Percentiles rank a stretch among this genome's conserved stretches.
Evolutionary conservation across 2,888 invertebrate species (phyloP).

Genomic region (Netelia virgata): DNA sequence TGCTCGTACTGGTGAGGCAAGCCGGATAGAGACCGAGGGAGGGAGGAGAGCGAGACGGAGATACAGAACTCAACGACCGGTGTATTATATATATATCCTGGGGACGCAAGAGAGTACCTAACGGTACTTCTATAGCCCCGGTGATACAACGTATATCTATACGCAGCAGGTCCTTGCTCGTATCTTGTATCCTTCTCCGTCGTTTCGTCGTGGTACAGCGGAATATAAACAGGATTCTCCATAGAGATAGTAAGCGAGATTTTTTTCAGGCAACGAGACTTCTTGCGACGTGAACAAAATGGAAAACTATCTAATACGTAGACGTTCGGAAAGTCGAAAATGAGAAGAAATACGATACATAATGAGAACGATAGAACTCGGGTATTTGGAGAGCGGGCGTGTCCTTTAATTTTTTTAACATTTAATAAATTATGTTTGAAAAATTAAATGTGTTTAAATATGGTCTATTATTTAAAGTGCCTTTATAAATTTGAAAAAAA

Average conservation of each 20-base stretch:
- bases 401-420: no score
- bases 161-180: constrained; percentile 32
- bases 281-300: not conserved
- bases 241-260: not conserved
- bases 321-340: not conserved
- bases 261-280: not conserved
- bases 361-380: no score
- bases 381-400: no score
- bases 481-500: no score
- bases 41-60: not conserved
- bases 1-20: constrained; percentile 10
- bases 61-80: constrained; percentile 30
- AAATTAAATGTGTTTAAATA: no score
- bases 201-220: not conserved
- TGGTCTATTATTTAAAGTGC: no score
- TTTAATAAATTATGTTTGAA: no score
- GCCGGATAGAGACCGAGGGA: not conserved
- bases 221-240: constrained; percentile 36
- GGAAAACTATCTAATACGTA: not conserved
- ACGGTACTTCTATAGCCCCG: constrained; percentile 54
- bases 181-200: constrained; percentile 21
- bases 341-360: no score
- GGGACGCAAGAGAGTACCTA: constrained; percentile 49
- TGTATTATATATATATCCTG: constrained; percentile 29
- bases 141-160: constrained; percentile 17